Evolutionary conservation across 2,113 vertebrate species (phyloP), one percentile per base, ranked within the genome.

Genomic region (Lophius piscatorius): DNA sequence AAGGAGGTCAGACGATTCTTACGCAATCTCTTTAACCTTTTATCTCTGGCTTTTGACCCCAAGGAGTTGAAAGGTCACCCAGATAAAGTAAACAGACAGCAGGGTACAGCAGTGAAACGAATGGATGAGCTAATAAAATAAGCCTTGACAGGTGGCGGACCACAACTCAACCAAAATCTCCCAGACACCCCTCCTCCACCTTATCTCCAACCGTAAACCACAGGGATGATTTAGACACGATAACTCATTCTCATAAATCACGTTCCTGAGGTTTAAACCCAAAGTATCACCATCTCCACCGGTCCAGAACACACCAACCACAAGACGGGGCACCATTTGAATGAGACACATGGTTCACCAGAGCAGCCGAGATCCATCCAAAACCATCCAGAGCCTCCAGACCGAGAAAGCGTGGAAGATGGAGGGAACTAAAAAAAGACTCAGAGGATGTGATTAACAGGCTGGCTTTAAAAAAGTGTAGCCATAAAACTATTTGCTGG

Each of bases 41-140:
- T 21, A 49, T 6, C 23, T 23, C 7, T 51, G 61, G 65, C 38
- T 34, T 64, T 52, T 76, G 68, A 78, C 62, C 33, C 9, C 1
- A 17, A 16, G 0, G 18, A 62, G 74, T 52, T 66, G 44, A 88
- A 24, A 47, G 79, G 77, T 76, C 44, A 52, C 38, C 20, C 39
- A 74, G 68, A 83, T 76, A 59, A 54, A 70, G 55, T 23, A 20
- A 70, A 63, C 16, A 5, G 21, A 52, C 34, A 48, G 54, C 46
- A 68, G 23, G 34, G 17, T 23, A 44, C 52, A 22, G 42, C 23
- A 40, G 45, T 29, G 16, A 38, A 42, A 48, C 9, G 18, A 56
- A 56, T 40, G 49, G 16, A 14, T 9, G 6, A 42, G 29, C 28
- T 48, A 68, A 59, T 58, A 48, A 63, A 77, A 74, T 51, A 61